Conservation (phyloP, 92 coral and sea anemone genomes). For the Palythoa caribaeorum region DNA sequence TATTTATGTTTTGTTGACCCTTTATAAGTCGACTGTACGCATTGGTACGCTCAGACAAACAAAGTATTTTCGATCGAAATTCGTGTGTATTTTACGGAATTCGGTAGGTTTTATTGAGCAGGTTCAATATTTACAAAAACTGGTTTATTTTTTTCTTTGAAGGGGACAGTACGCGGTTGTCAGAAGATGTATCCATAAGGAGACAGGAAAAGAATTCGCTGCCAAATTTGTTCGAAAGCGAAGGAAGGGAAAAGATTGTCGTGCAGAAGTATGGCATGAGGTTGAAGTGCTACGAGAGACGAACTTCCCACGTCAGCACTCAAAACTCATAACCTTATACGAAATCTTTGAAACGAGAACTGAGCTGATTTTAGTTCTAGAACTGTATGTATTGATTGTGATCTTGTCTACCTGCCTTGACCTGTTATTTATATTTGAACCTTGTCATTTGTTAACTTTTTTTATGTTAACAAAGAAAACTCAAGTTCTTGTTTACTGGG, state of each 20-base stretch:
- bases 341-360: constrained; percentile 90
- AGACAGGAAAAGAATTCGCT: constrained; percentile 78
- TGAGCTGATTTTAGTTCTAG: constrained; percentile 81
- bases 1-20: constrained; percentile 11
- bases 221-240: constrained; percentile 92
- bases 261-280: constrained; percentile 94
- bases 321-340: constrained; percentile 80
- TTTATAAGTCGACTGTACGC: not conserved
- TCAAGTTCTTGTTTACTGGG: constrained; percentile 25
- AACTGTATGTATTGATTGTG: constrained; percentile 65
- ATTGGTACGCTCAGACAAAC: not conserved
- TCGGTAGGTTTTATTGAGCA: not conserved
- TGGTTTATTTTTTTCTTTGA: not conserved
- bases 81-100: not conserved
- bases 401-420: constrained; percentile 24
- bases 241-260: constrained; percentile 89
- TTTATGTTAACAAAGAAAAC: not conserved
- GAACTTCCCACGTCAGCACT: constrained; percentile 80
- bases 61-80: not conserved
- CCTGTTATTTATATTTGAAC: constrained; percentile 27
- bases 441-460: constrained; percentile 42
- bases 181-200: constrained; percentile 74
- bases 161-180: constrained; percentile 95
- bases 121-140: not conserved
- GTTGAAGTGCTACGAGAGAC: constrained; percentile 84